Conservation (phyloP, 1,140 invertebrate species). For the Papilio aristodemus region DNA sequence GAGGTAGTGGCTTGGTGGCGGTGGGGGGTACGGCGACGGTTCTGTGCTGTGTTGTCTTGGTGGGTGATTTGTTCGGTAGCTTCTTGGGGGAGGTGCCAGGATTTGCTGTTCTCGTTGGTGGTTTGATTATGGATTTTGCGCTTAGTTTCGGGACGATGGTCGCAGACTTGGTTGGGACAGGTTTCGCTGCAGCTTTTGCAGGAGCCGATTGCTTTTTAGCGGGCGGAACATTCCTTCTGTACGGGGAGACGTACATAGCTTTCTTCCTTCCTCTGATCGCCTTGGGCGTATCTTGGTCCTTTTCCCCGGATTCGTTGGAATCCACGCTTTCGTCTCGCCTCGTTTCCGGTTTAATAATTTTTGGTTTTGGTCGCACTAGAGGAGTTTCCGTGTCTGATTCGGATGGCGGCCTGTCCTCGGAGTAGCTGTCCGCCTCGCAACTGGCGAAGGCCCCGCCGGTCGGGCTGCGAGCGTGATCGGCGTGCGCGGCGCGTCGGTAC, state of each 20-base stretch:
- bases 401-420: constrained; percentile 73
- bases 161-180: constrained; percentile 49
- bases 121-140: constrained; percentile 57
- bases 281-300: constrained; percentile 80
- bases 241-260: constrained; percentile 84
- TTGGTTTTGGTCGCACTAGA: constrained; percentile 73
- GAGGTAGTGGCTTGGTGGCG: constrained; percentile 62
- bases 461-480: constrained; percentile 56
- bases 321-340: constrained; percentile 64
- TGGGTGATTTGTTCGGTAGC: constrained; percentile 53
- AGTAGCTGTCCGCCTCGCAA: constrained; percentile 80
- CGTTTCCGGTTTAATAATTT: constrained; percentile 82
- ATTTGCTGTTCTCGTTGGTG: constrained; percentile 47
- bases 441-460: constrained; percentile 68
- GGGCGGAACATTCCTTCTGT: constrained; percentile 67
- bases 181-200: constrained; percentile 46
- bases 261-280: constrained; percentile 88
- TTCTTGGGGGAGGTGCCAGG: constrained; percentile 66
- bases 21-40: constrained; percentile 45
- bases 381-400: constrained; percentile 70
- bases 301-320: constrained; percentile 69
- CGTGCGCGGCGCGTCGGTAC: constrained; percentile 49
- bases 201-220: constrained; percentile 54
- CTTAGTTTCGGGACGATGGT: constrained; percentile 47
- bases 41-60: constrained; percentile 58